Evolutionary conservation across 2,113 vertebrate species (phyloP), one percentile per base, ranked within the genome.

Genomic region (Phalacrocorax aristotelis): DNA sequence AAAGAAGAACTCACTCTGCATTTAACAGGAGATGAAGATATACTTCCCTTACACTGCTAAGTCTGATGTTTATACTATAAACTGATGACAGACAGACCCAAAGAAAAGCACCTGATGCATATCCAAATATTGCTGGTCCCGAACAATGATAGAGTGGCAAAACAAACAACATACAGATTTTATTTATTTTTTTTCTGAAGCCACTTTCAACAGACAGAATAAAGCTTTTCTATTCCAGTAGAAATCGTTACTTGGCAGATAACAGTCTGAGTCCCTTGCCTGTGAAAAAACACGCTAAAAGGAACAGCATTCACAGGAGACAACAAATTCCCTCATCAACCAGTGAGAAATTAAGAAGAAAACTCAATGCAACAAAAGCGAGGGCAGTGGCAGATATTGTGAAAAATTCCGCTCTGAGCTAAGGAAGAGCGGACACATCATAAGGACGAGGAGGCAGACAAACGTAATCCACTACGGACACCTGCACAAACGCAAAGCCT

Each of bases 11-110:
- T 58, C 61, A 1, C 27, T n/a, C 54, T 55, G 36, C 46, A 32
- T 49, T 72, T 26, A 21, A 5, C 14, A 72, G 51, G 25, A 26
- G 49, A 19, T 26, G 16, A 32, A 60, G 48, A 82, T 7, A 3
- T 1, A 9, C 3, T 66, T 30, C 34, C 42, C 13, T 22, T 27
- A 9, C 0, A 0, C 15, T 36, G 32, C 1, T 26, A 71, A 38
- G 10, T 4, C 13, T 26, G 29, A 7, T 1, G 3, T 60, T 44
- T 48, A 74, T 64, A 38, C 22, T 27, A 21, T 9, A 10, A 75
- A n/a, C 20, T 2, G 15, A 8, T 27, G 51, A 46, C 29, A 4
- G 48, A 57, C 54, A 84, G 52, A 4, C 5, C 13, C 4, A 42
- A 8, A 7, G 25, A 20, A 83, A 82, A 83, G n/a, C 48, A 79